Base-by-base conservation (phyloP, 2,888 invertebrate genomes). In the Urechis unicinctus region DNA sequence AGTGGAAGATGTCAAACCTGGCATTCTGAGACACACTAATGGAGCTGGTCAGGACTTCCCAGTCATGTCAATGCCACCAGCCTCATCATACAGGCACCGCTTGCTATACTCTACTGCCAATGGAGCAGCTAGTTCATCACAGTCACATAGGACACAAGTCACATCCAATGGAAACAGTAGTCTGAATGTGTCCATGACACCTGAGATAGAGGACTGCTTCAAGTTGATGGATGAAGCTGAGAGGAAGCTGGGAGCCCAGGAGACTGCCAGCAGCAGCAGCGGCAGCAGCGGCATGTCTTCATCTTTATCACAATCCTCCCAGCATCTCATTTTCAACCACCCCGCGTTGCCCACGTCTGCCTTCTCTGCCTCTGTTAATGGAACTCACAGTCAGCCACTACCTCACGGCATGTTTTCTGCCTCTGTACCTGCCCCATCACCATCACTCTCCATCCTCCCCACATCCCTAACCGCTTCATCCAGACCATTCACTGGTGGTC, bases 171-270 rank as follows among this genome's bases (percentile, higher is more conserved):
- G 3, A 67, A 66, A 60, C n/a, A n/a, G n/a, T n/a, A 69, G 68
- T 47, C 55, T 70, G 24, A 66, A 73, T 55, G 66, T 70, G 29
- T 70, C 71, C 6, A 56, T 75, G 51, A 73, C 72, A 3, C 70
- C 73, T 25, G 75, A 74, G 50, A 65, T 74, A 28, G 68, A 65
- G 6, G 75, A 75, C 54, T 75, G 75, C 56, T 66, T 75, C 62
- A 69, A 69, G 58, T 61, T 75, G 26, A 60, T 75, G 46, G 69
- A 72, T 56, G 60, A 66, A 47, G 74, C 74, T 13, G 74, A 75
- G 58, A 70, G 66, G 59, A 74, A 73, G 36, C 65, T 73, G 2
- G 56, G 36, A 26, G 28, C 41, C 41, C 46, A 52, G 30, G 30
- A 47, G 48, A 43, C 26, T 48, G 48, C 28, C n/a, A 22, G 29